Evolutionary conservation across 2,113 vertebrate genomes (phyloP).

Genomic region (Pelobates fuscus): DNA sequence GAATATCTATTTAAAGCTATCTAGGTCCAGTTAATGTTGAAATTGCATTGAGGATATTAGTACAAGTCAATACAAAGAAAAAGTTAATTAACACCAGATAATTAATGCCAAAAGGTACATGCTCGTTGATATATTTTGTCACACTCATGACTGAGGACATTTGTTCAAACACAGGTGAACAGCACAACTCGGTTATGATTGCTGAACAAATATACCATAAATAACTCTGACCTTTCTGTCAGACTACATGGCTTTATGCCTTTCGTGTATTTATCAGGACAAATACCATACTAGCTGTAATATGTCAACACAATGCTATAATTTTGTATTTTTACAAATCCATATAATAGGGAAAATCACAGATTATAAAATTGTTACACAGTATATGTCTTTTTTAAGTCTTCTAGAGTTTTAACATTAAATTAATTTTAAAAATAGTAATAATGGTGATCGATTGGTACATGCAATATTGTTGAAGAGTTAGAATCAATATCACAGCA

Average conservation of each 20-base stretch:
- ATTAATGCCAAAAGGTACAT: neutral
- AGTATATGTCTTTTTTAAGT: neutral
- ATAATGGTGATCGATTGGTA: too few relatives aligned
- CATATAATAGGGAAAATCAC: neutral
- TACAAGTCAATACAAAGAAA: neutral
- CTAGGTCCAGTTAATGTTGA: neutral
- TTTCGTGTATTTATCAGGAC: constrained; percentile 17
- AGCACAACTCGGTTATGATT: constrained; percentile 16
- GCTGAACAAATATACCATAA: constrained; percentile 41
- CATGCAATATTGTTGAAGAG: too few relatives aligned
- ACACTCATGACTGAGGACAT: constrained; percentile 3
- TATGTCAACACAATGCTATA: constrained; percentile 33
- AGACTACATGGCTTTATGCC: constrained; percentile 4
- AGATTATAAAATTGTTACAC: neutral
- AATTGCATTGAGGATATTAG: neutral
- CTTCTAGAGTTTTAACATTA: too few relatives aligned
- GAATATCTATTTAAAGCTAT: too few relatives aligned
- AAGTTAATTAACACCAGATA: neutral
- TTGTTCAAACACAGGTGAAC: constrained; percentile 30
- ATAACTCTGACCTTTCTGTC: neutral
- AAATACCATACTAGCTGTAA: constrained; percentile 23
- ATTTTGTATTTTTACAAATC: constrained; percentile 28
- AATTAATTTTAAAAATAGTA: too few relatives aligned
- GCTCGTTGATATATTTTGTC: constrained; percentile 39
- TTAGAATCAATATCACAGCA: too few relatives aligned